These are phyloP conservation scores for Gila robusta DNA, from an alignment of 2,797 vertebrate genomes.

Conservation along the genomic window DNA sequence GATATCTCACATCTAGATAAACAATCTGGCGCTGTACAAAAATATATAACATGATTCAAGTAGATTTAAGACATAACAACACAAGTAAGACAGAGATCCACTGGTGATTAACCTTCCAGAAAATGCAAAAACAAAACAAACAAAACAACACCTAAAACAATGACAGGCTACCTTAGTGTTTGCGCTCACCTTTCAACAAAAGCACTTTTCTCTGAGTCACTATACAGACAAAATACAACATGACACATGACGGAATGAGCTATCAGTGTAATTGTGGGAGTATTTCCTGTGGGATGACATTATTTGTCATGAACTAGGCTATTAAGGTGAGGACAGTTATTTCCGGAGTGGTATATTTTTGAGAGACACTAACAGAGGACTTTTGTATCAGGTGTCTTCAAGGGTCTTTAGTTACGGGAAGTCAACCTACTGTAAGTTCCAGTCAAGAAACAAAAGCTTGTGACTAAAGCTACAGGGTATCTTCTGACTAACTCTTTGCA, in stretches of 20 bases:
- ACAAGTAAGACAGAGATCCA: constrained; percentile 31
- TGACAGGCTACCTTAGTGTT: constrained; percentile 21
- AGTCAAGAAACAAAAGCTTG: constrained; percentile 20
- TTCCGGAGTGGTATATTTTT: constrained; percentile 16
- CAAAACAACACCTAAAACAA: constrained; percentile 45
- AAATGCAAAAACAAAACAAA: background rate
- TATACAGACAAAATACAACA: background rate
- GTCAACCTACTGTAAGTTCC: constrained; percentile 21
- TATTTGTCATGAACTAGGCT: constrained; percentile 35
- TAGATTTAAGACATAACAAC: constrained; percentile 49
- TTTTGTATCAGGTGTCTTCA: constrained; percentile 35
- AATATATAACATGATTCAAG: constrained; percentile 24
- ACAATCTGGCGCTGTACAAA: background rate
- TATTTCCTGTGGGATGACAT: constrained; percentile 42
- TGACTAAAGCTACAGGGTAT: constrained; percentile 6
- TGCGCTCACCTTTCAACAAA: constrained; percentile 31
- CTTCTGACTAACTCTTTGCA: background rate
- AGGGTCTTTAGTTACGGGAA: constrained; percentile 28
- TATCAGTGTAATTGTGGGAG: constrained; percentile 13
- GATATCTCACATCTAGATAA: constrained; percentile 29
- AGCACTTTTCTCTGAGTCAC: constrained; percentile 51
- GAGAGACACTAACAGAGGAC: constrained; percentile 2
- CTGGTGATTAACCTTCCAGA: constrained; percentile 35
- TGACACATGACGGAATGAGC: constrained; percentile 18
- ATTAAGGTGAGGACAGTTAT: constrained; percentile 30